Percentiles rank a stretch among this genome's conserved stretches.
Conservation (phyloP, 2,888 invertebrate species). For the Fragum sueziense region DNA sequence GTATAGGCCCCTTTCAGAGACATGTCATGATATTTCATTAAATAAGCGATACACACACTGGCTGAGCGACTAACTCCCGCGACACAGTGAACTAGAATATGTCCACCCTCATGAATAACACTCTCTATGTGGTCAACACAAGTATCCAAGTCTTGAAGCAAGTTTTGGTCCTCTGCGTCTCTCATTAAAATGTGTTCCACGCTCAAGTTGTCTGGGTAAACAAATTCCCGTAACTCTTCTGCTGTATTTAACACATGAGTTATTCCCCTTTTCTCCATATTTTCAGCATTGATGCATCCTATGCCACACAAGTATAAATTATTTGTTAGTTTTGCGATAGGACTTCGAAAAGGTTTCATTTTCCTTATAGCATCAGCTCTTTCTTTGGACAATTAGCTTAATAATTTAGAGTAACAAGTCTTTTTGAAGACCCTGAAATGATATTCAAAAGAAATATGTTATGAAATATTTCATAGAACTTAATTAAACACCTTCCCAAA, state of each 20-base stretch:
- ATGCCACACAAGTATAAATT: constrained; percentile 66
- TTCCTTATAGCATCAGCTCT: too few relatives aligned
- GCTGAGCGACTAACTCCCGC: constrained; percentile 74
- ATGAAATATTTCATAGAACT: too few relatives aligned
- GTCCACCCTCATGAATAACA: constrained; percentile 51
- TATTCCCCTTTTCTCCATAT: constrained; percentile 55
- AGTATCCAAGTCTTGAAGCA: constrained; percentile 60
- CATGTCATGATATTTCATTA: constrained; percentile 63
- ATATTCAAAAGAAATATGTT: too few relatives aligned
- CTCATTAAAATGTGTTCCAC: constrained; percentile 61
- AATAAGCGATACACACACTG: constrained; percentile 70
- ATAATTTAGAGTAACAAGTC: too few relatives aligned
- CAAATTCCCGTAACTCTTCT: constrained; percentile 63
- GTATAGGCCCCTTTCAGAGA: constrained; percentile 63
- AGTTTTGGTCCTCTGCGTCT: constrained; percentile 65
- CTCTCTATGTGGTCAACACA: constrained; percentile 67
- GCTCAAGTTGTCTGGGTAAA: constrained; percentile 54
- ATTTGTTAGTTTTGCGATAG: constrained; percentile 60
- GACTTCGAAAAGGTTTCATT: constrained; percentile 45
- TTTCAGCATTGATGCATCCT: constrained; percentile 60
- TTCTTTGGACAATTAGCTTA: too few relatives aligned
- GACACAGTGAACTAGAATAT: constrained; percentile 70
- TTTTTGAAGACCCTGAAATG: too few relatives aligned
- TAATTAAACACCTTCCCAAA: too few relatives aligned
- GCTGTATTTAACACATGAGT: constrained; percentile 70